Percentiles rank a stretch among this genome's conserved stretches.
Evolutionary conservation across 1,140 invertebrate species (phyloP).

Genomic region (Drosophila teissieri): DNA sequence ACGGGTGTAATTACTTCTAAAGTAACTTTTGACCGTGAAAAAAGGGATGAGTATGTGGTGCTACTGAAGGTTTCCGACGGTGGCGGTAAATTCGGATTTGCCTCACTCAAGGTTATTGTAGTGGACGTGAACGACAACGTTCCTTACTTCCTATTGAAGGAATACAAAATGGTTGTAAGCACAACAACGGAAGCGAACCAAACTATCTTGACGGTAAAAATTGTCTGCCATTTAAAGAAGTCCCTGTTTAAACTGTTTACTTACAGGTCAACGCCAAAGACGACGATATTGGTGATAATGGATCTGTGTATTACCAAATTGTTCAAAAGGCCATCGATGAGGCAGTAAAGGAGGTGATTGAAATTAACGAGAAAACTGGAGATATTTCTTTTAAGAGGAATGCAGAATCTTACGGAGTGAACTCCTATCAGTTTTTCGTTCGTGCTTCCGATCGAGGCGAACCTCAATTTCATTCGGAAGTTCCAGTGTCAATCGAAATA

Average conservation of each 20-base stretch:
- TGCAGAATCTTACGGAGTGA: constrained; percentile 26
- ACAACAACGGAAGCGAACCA: constrained; percentile 87
- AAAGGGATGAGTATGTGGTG: constrained; percentile 90
- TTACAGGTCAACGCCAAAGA: constrained; percentile 88
- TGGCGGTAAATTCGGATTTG: constrained; percentile 92
- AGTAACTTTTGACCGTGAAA: constrained; percentile 92
- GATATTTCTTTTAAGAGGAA: constrained; percentile 84
- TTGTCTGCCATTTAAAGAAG: no score
- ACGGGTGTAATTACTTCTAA: constrained; percentile 92
- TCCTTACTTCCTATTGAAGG: constrained; percentile 91
- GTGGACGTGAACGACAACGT: constrained; percentile 95
- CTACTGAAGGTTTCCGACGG: constrained; percentile 94
- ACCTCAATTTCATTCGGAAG: constrained; percentile 89
- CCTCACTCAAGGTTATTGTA: constrained; percentile 91
- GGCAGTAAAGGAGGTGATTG: constrained; percentile 87
- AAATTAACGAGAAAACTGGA: constrained; percentile 89
- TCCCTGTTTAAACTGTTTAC: no score
- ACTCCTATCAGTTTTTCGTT: constrained; percentile 92
- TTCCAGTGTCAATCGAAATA: constrained; percentile 92
- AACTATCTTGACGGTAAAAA: constrained; percentile 88
- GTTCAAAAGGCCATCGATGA: constrained; percentile 87
- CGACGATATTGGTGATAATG: constrained; percentile 89
- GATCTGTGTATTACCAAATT: constrained; percentile 90
- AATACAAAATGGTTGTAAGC: constrained; percentile 91
- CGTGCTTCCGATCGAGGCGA: constrained; percentile 92